These are phyloP conservation scores for Antheraea assamensis DNA, from an alignment of 2,888 invertebrate genomes.

Conservation along the genomic window DNA sequence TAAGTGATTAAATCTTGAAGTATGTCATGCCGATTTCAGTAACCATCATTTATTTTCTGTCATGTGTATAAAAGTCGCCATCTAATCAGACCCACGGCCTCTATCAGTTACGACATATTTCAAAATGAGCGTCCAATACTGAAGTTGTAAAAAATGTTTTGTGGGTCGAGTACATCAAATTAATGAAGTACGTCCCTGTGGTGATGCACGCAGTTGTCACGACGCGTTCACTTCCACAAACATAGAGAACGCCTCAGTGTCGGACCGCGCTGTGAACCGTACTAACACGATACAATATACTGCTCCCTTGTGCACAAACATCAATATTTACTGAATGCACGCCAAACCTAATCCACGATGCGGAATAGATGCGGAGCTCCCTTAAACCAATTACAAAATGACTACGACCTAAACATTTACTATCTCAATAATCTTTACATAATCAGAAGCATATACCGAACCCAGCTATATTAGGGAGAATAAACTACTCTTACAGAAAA, in stretches of 20 bases:
- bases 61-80: background rate
- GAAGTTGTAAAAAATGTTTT: background rate
- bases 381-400: background rate
- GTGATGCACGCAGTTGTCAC: background rate
- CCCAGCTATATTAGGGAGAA: no score
- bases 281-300: background rate
- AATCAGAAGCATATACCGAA: no score
- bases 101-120: background rate
- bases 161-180: background rate
- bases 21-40: background rate
- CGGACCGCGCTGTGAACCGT: background rate
- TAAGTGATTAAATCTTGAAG: no score
- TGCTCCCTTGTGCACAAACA: background rate
- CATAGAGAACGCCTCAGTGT: background rate
- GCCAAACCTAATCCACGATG: background rate
- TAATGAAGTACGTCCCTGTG: background rate
- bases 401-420: background rate
- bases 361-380: background rate
- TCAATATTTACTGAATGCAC: background rate
- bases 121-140: background rate
- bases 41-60: background rate
- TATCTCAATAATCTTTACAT: no score
- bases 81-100: background rate
- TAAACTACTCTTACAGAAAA: no score
- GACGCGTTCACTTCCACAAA: constrained; percentile 1